Conservation (phyloP, 2,113 vertebrate species). For the Hymenochirus boettgeri region DNA sequence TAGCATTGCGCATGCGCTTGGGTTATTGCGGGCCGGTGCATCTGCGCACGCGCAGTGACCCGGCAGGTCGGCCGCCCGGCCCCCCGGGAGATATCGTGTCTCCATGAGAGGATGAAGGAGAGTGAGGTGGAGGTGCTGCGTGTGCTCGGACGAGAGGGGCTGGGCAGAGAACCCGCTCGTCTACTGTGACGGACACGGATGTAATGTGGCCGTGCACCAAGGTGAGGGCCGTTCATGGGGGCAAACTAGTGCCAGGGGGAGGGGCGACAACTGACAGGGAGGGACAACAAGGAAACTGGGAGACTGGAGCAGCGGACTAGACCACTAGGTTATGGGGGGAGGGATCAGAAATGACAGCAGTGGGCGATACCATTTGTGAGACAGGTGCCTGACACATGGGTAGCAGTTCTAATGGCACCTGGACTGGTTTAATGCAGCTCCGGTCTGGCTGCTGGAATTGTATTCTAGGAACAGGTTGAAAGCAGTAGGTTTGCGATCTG, state of each 20-base stretch:
- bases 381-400: no score
- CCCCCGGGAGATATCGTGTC: constrained; percentile 37
- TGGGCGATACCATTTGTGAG: no score
- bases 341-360: not conserved
- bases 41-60: constrained; percentile 32
- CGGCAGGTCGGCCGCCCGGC: constrained; percentile 36
- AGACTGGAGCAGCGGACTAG: not conserved
- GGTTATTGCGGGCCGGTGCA: not conserved
- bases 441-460: no score
- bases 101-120: constrained; percentile 86
- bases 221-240: constrained; percentile 66
- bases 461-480: no score
- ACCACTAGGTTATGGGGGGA: not conserved
- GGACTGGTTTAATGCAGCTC: no score
- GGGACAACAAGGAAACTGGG: not conserved
- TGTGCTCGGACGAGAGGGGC: constrained; percentile 93
- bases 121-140: constrained; percentile 96
- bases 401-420: no score
- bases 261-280: constrained; percentile 41
- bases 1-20: constrained; percentile 8
- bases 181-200: constrained; percentile 92
- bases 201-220: constrained; percentile 91
- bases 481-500: no score
- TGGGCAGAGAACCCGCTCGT: constrained; percentile 93
- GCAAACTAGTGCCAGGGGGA: constrained; percentile 20